Conservation (phyloP, 2,113 vertebrate species). For the Nasalis larvatus region DNA sequence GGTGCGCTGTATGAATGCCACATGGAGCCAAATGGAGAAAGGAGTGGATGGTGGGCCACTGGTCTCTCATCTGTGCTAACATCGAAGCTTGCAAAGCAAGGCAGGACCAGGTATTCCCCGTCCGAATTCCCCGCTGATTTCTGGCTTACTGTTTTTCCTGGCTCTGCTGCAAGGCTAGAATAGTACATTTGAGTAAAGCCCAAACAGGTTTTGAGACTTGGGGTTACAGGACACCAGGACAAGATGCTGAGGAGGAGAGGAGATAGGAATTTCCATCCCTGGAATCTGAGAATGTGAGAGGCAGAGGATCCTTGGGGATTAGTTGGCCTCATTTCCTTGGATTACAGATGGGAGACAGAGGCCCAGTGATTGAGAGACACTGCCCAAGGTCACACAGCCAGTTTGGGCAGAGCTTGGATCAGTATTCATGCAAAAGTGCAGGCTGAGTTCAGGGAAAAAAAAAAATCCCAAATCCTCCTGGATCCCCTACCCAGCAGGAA, state of each 20-base stretch:
- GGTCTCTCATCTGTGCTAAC: background rate
- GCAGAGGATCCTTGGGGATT: background rate
- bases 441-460: background rate
- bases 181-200: background rate
- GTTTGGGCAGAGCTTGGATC: background rate
- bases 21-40: background rate
- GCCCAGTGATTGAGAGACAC: background rate
- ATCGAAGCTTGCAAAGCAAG: background rate
- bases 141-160: background rate
- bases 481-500: background rate
- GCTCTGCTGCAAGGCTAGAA: background rate
- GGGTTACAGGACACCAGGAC: constrained; percentile 36
- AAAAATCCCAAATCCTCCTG: background rate
- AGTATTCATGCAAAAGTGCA: background rate
- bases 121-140: background rate
- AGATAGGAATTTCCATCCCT: constrained; percentile 70
- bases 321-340: background rate
- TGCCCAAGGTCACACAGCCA: constrained; percentile 46
- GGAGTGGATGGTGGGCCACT: background rate
- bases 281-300: constrained; percentile 38
- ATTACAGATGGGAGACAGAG: constrained; percentile 21
- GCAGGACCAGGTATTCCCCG: background rate
- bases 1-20: too few relatives aligned
- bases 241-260: background rate
- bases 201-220: background rate